Evolutionary conservation across 1,140 invertebrate species (phyloP), one percentile per base, ranked within the genome.

Genomic region (Apocrypta bakeri): DNA sequence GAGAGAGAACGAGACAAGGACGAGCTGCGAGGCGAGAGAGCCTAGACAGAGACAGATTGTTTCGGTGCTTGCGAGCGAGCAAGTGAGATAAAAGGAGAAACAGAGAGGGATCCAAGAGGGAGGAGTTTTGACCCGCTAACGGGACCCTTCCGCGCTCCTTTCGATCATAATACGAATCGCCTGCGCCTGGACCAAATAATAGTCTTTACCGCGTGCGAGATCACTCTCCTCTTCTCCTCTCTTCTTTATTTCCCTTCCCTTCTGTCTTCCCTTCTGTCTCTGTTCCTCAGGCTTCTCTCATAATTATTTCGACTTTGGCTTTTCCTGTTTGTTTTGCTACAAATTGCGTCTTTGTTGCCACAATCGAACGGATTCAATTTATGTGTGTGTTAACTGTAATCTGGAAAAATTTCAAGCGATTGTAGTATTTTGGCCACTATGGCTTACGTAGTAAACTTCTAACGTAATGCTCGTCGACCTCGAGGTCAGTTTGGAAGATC

Each of bases 61-160:
- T 14, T 63, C 14, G n/a, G 48, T 12, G 29, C 25, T 8, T n/a
- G 33, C 21, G 27, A 0, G 31, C 27, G 14, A 61, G 29, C 17
- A 33, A 63, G 37, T 31, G n/a, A 24, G 24, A 24, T 25, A 24
- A 71, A 74, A 82, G 83, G 81, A 85, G 84, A 80, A 42, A 83
- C 73, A 82, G 83, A 75, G 82, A 75, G 80, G 42, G 81, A 1
- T 84, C 86, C 85, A 86, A 82, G 86, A 85, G 48, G 85, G 85
- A 88, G 86, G 86, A 88, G 87, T 88, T 90, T 90, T 90, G 90
- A 90, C 88, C 89, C 90, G 87, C 89, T 91, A 91, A 91, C 90
- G 90, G 90, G 90, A 91, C 88, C 89, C 89, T 89, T 90, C 88
- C 83, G 88, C 87, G 87, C 88, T 90, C 90, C 88, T 89, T 90